Conservation (phyloP, 2,888 invertebrate species). For the Andrena dorsata region DNA sequence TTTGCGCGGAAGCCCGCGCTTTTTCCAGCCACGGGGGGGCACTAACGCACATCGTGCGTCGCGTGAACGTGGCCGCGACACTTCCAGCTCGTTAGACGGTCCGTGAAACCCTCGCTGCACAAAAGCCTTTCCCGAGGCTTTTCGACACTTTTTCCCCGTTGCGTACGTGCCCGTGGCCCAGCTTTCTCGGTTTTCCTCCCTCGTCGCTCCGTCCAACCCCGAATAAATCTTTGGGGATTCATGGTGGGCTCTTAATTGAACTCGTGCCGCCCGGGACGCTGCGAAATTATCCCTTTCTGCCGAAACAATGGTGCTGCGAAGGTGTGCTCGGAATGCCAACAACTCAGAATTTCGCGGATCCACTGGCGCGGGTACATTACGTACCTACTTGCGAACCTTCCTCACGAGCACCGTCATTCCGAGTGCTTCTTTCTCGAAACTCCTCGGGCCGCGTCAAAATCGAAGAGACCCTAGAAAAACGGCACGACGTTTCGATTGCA, state of each 20-base stretch:
- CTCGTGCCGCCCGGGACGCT: slow-evolving; percentile 17
- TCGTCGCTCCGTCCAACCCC: background rate
- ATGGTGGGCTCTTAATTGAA: slow-evolving; percentile 20
- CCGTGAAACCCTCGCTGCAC: slow-evolving; percentile 5
- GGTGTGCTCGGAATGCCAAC: background rate
- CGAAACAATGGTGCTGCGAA: background rate
- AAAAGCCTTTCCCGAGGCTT: slow-evolving; percentile 31
- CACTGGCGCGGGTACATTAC: background rate
- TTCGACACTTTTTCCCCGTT: background rate
- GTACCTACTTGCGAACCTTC: too few species aligned
- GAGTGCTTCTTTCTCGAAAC: too few species aligned
- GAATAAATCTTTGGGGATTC: slow-evolving; percentile 30
- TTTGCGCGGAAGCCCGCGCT: background rate
- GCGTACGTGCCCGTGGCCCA: background rate
- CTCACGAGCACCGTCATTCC: too few species aligned
- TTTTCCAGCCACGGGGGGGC: slow-evolving; percentile 36
- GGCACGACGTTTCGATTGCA: background rate
- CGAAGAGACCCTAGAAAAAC: background rate
- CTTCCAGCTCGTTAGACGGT: slow-evolving; percentile 57
- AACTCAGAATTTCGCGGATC: background rate
- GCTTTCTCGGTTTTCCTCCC: background rate
- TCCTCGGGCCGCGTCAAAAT: background rate
- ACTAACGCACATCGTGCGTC: slow-evolving; percentile 46
- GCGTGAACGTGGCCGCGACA: slow-evolving; percentile 54
- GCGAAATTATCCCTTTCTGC: slow-evolving; percentile 14